Evolutionary conservation across 2,797 vertebrate species (phyloP).

Genomic region (Fringilla coelebs): DNA sequence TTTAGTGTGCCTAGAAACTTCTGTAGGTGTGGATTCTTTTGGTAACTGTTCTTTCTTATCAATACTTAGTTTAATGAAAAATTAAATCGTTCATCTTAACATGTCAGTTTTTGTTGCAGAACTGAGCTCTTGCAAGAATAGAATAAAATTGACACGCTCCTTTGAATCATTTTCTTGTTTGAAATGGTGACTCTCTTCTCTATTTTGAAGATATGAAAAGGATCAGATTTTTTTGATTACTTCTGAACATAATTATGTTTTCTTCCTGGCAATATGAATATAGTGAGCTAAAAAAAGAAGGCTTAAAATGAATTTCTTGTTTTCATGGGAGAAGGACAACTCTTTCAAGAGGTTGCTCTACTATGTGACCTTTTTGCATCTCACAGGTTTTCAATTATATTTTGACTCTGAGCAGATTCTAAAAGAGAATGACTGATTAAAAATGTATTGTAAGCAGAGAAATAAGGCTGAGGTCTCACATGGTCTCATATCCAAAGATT

Average conservation of each 20-base stretch:
- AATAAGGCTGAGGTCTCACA: slow-evolving; percentile 10
- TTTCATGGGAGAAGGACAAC: not conserved
- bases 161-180: not conserved
- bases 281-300: not conserved
- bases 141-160: not conserved
- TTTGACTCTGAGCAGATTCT: not conserved
- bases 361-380: not conserved
- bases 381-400: slow-evolving; percentile 23
- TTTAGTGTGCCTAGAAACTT: not conserved
- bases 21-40: not conserved
- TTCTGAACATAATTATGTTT: not conserved
- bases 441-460: not conserved
- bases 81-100: not conserved
- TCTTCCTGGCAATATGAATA: not conserved
- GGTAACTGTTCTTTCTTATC: not conserved
- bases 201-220: not conserved
- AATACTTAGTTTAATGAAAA: not conserved
- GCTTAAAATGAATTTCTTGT: not conserved
- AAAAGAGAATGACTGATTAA: not conserved
- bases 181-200: not conserved
- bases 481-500: not conserved
- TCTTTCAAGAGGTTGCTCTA: not conserved
- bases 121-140: not conserved
- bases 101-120: not conserved
- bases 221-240: not conserved